Base-by-base conservation (phyloP, 2,113 vertebrate species). In the Kryptolebias marmoratus region DNA sequence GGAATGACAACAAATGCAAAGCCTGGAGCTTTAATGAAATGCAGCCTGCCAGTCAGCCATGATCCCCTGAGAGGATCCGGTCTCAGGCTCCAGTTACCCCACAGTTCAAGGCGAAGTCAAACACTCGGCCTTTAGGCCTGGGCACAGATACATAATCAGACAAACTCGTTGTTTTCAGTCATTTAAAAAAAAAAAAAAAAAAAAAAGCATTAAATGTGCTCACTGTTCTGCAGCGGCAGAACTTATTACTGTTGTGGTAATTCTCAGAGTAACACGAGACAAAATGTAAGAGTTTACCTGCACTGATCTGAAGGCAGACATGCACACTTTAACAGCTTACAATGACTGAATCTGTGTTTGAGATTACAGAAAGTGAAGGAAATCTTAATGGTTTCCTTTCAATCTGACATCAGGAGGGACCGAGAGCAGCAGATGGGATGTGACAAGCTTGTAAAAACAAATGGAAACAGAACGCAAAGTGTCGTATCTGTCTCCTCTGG, bases 41-140 rank as follows among this genome's bases (percentile, higher is more conserved):
- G 47, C 36, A 69, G 62, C 42, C 73, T 39, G 65, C 42, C 30
- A 58, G 22, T 83, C 49, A 73, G 42, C 74, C 69, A 71, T 48
- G 64, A 83, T 78, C 65, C 87, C 74, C 69, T 31, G 74, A 62
- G 79, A 86, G 79, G 81, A 87, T 88, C 82, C 47, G 44, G 71
- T 84, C 80, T n/a, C 80, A 60, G 64, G 73, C 79, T 81, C 86
- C 59, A 42, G 36, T 88, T 86, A 83, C 89, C 57, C 62, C 39
- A 57, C 68, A 73, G 71, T 61, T 68, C 49, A 64, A 52, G 64
- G 71, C 70, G 45, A 66, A 77, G 59, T 45, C 59, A 9, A 48
- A 66, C 61, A 11, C 8, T 15, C 60, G 54, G 48, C 48, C 22
- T 28, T 18, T n/a, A 62, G 18, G 59, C 28, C 47, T 45, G 68